These are phyloP conservation scores for Tethya wilhelma DNA, from an alignment of 37 sponge, comb jelly and placozoan genomes.

Conservation along the genomic window DNA sequence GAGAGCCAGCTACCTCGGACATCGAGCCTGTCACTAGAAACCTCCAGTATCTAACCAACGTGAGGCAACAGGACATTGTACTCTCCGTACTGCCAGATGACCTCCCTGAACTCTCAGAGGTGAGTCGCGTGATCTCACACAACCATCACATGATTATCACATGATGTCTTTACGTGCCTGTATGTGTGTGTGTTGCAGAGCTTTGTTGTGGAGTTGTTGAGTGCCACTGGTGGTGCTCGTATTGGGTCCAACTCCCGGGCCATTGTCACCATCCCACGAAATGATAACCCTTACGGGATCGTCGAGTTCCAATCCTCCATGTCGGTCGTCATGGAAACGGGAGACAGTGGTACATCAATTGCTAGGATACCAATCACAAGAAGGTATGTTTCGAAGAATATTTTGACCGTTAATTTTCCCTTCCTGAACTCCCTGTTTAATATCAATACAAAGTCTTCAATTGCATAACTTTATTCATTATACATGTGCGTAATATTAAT, in stretches of 20 bases:
- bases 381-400: constrained; percentile 39
- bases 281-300: constrained; percentile 78
- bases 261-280: constrained; percentile 48
- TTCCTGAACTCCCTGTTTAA: too few species aligned
- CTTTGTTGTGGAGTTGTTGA: constrained; percentile 48
- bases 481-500: not conserved
- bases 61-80: constrained; percentile 33
- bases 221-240: constrained; percentile 74
- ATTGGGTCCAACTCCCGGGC: constrained; percentile 33
- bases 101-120: constrained; percentile 79
- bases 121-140: not conserved
- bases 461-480: too few species aligned
- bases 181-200: constrained; percentile 50
- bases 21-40: constrained; percentile 53
- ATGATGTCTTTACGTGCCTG: not conserved
- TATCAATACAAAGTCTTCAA: too few species aligned
- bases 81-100: constrained; percentile 68
- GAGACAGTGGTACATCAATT: constrained; percentile 34
- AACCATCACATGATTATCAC: not conserved
- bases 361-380: constrained; percentile 49
- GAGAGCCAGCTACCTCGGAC: constrained; percentile 10
- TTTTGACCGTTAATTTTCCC: not conserved
- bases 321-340: constrained; percentile 11
- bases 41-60: constrained; percentile 62
- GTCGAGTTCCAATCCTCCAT: constrained; percentile 26